These are phyloP conservation scores for Umimayanthus kanabou DNA, from an alignment of 92 coral and sea anemone genomes.

Conservation along the genomic window DNA sequence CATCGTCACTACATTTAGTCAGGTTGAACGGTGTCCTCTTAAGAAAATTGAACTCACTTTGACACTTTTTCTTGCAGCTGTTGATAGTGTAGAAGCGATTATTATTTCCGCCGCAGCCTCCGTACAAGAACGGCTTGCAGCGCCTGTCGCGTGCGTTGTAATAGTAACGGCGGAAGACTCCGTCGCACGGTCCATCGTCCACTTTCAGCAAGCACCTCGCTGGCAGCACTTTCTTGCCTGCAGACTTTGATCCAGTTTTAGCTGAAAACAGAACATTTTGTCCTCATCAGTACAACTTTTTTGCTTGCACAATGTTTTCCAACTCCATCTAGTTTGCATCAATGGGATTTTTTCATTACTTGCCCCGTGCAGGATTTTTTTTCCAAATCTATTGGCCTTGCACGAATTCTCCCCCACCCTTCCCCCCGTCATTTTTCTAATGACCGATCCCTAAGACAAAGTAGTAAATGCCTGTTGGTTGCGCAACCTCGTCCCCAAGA, in stretches of 20 bases:
- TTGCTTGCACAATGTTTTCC: too few relatives aligned
- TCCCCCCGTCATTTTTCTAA: too few relatives aligned
- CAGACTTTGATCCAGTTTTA: neutral
- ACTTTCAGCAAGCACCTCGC: neutral
- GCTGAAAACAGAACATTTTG: neutral
- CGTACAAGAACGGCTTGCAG: neutral
- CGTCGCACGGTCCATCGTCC: neutral
- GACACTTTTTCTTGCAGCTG: neutral
- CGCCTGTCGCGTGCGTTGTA: neutral
- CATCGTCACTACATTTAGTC: neutral
- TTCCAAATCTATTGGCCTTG: too few relatives aligned
- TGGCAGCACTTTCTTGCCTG: neutral
- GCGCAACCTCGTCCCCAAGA: too few relatives aligned
- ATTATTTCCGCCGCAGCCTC: neutral
- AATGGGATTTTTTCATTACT: too few relatives aligned
- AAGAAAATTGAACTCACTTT: neutral
- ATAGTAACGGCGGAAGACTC: neutral
- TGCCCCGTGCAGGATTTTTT: too few relatives aligned
- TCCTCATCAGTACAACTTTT: neutral
- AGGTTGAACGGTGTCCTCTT: neutral
- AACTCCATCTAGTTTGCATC: too few relatives aligned
- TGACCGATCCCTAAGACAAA: too few relatives aligned
- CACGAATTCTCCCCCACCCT: too few relatives aligned
- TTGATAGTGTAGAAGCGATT: neutral
- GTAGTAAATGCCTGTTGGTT: too few relatives aligned